Conservation (phyloP, 2,797 vertebrate genomes). For the Amphiprion clarkii region DNA sequence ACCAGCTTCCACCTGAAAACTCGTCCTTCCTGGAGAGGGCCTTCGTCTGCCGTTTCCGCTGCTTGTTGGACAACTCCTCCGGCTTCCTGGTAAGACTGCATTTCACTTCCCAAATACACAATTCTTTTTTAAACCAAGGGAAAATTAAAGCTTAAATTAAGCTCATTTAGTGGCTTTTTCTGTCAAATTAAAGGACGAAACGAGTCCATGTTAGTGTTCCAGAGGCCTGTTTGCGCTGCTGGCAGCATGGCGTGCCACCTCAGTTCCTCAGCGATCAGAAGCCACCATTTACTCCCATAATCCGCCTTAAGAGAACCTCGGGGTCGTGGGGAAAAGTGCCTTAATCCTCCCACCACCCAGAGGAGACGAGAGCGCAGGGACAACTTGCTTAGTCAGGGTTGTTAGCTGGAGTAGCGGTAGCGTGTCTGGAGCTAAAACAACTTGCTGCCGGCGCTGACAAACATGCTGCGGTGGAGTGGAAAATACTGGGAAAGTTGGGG, state of each 20-base stretch:
- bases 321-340: slow-evolving; percentile 75
- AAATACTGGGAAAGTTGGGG: background rate
- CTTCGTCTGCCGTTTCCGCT: slow-evolving; percentile 90
- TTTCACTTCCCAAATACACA: background rate
- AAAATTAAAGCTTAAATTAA: no score
- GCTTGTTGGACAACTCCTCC: slow-evolving; percentile 88
- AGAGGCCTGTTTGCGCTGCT: slow-evolving; percentile 6
- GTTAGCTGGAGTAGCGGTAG: slow-evolving; percentile 11
- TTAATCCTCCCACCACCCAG: slow-evolving; percentile 65
- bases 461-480: background rate
- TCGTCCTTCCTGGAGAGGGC: slow-evolving; percentile 83
- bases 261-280: slow-evolving; percentile 67
- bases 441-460: background rate
- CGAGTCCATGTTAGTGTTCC: background rate
- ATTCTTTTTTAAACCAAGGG: background rate
- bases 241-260: slow-evolving; percentile 66
- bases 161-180: no score
- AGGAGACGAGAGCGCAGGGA: slow-evolving; percentile 26
- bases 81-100: slow-evolving; percentile 86
- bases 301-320: slow-evolving; percentile 75
- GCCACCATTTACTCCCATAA: slow-evolving; percentile 71
- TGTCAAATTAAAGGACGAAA: background rate
- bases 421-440: background rate
- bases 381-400: slow-evolving; percentile 59
- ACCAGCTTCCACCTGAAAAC: slow-evolving; percentile 75